phyloP scores from a whole-genome alignment of 2,113 vertebrate species.

The Gambusia affinis region DNA sequence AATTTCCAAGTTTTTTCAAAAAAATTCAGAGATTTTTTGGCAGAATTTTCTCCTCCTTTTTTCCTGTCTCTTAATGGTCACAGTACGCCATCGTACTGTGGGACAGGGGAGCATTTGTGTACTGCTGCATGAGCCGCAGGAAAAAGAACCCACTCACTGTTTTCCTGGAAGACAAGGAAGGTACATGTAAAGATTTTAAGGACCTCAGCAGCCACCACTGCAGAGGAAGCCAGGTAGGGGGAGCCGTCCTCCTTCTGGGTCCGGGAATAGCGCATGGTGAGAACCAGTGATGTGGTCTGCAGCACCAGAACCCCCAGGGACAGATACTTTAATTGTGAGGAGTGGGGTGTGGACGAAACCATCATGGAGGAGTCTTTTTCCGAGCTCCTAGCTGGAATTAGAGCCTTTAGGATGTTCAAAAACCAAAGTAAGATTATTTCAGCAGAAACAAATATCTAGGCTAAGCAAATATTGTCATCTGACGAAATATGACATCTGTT shows the following conservation, averaged over 20 bases:
- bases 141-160: conserved; percentile 82
- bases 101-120: not conserved
- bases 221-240: conserved; percentile 93
- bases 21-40: no score
- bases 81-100: no score
- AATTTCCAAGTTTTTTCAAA: no score
- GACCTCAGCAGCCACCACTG: conserved; percentile 92
- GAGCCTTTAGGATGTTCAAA: conserved; percentile 6
- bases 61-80: no score
- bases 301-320: conserved; percentile 95
- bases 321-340: conserved; percentile 87
- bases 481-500: no score
- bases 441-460: no score
- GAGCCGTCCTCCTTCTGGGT: conserved; percentile 91
- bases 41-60: no score
- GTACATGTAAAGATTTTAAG: conserved; percentile 91
- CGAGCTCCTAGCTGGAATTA: not conserved
- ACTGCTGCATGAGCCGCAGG: not conserved
- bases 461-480: no score
- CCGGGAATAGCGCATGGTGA: conserved; percentile 97
- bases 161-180: conserved; percentile 89
- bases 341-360: conserved; percentile 21
- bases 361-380: conserved; percentile 5
- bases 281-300: conserved; percentile 95
- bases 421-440: not conserved